A percentile compares a stretch with the other conserved stretches of the same genome.
Evolutionary conservation across 2,797 vertebrate species (phyloP).

Genomic region (Mormyrus proboscirostris): DNA sequence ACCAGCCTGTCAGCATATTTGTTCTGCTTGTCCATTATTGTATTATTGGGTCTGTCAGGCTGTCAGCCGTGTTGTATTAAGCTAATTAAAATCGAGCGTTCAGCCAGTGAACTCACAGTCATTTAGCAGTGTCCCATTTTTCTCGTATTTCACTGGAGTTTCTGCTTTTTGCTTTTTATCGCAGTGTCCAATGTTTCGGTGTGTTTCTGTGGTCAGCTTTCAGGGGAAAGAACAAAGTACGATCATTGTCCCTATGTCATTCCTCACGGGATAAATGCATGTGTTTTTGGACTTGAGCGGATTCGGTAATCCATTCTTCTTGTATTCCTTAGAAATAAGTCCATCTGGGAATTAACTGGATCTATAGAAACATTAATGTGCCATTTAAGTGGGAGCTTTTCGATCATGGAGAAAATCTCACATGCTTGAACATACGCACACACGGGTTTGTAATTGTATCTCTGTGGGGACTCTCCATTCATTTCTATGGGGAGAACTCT

Average conservation of each 20-base stretch:
- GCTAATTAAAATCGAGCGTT: background rate
- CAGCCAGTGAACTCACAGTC: background rate
- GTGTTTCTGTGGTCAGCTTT: background rate
- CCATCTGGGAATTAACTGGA: background rate
- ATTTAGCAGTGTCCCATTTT: background rate
- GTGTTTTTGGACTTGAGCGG: background rate
- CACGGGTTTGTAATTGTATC: background rate
- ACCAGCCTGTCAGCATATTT: background rate
- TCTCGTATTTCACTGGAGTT: background rate
- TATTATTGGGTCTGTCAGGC: background rate
- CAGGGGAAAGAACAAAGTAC: background rate
- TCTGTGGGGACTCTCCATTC: background rate
- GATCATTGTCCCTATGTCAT: background rate
- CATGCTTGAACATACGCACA: background rate
- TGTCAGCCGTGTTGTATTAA: background rate
- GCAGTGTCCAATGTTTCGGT: background rate
- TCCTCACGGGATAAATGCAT: background rate
- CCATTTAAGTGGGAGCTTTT: background rate
- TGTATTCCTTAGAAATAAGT: background rate
- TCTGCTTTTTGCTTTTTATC: background rate
- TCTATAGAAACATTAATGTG: background rate
- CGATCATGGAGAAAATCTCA: background rate
- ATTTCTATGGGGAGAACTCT: background rate
- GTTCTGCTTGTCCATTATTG: constrained; percentile 5
- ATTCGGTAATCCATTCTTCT: background rate